Conservation (phyloP, 1,140 invertebrate species). For the Hermetia illucens region DNA sequence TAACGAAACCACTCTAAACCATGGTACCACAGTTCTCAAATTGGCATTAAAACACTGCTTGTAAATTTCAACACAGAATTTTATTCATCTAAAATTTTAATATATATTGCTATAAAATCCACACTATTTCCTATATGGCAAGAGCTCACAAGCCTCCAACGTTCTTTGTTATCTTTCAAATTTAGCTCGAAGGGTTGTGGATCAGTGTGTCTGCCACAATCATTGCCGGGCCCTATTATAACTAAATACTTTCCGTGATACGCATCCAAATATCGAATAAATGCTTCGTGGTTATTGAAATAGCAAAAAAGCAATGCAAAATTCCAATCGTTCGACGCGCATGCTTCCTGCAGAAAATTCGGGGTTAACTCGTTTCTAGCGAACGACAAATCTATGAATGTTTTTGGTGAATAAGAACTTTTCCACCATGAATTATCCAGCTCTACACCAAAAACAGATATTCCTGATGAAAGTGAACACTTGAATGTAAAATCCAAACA, state of each 20-base stretch:
- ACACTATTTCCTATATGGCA: no score
- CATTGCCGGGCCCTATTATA: conserved; percentile 46
- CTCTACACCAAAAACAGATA: conserved; percentile 30
- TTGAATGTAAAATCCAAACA: background rate
- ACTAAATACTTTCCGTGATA: conserved; percentile 42
- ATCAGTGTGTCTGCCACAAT: conserved; percentile 40
- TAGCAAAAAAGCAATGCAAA: conserved; percentile 53
- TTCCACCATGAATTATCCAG: conserved; percentile 35
- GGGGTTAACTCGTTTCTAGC: conserved; percentile 9
- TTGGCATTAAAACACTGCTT: no score
- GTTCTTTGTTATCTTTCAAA: conserved; percentile 22
- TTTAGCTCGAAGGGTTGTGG: conserved; percentile 42
- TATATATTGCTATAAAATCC: no score
- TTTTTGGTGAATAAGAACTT: conserved; percentile 33
- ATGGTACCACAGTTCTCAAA: no score
- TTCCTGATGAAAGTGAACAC: conserved; percentile 15
- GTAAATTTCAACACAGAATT: no score
- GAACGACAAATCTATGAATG: conserved; percentile 31
- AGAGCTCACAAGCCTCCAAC: background rate
- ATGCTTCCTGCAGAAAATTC: background rate
- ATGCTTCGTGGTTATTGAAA: conserved; percentile 49
- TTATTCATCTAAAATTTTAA: no score
- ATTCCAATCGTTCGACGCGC: conserved; percentile 10
- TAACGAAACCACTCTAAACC: no score
- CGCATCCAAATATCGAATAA: conserved; percentile 40